Evolutionary conservation across 1,140 invertebrate genomes (phyloP).

Genomic region (Lamellibrachia luymesi): DNA sequence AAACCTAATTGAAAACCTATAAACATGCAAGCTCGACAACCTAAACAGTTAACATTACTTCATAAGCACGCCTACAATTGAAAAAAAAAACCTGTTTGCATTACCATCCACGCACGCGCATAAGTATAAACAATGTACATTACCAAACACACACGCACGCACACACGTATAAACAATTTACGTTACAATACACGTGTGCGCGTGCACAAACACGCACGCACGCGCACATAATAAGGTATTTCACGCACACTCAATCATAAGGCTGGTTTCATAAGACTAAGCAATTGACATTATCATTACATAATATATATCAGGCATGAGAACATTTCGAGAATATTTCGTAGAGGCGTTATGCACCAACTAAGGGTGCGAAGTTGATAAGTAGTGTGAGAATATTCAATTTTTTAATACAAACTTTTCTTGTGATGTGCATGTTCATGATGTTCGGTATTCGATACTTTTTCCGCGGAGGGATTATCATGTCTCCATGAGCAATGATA

Average conservation of each 20-base stretch:
- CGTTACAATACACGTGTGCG: background rate
- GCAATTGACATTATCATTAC: no score
- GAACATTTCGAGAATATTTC: no score
- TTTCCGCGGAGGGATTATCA: background rate
- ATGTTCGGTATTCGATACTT: background rate
- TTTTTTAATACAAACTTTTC: background rate
- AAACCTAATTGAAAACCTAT: no score
- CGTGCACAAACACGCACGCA: background rate
- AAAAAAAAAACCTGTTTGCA: no score
- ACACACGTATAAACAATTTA: background rate
- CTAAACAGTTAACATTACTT: no score
- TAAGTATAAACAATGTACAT: background rate
- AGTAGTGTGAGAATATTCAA: background rate
- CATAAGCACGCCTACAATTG: no score
- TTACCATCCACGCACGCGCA: background rate
- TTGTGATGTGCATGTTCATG: background rate
- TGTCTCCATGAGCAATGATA: background rate
- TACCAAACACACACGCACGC: background rate
- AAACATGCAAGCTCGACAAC: no score
- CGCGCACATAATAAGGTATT: background rate
- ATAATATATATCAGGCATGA: no score
- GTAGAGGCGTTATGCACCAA: no score
- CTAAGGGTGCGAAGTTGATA: no score
- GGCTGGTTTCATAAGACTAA: no score
- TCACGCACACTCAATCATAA: no score